These are phyloP conservation scores for Eremobia ochroleuca DNA, from an alignment of 2,888 invertebrate genomes.

Conservation along the genomic window DNA sequence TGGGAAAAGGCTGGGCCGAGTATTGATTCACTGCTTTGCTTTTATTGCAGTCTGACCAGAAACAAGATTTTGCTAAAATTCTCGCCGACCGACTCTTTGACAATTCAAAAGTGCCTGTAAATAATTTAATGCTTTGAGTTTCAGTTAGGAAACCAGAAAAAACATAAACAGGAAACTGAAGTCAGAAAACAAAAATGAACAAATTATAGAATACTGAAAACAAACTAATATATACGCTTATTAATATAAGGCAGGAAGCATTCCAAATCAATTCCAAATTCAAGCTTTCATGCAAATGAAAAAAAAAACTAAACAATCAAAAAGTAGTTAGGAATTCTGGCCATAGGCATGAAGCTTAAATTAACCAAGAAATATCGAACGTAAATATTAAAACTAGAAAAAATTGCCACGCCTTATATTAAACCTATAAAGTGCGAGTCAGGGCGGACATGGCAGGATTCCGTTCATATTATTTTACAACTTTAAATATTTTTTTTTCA, in stretches of 20 bases:
- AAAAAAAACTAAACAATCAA: background rate
- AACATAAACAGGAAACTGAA: background rate
- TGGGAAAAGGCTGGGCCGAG: background rate
- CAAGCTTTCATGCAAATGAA: background rate
- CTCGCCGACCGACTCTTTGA: background rate
- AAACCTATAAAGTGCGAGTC: conserved; percentile 29
- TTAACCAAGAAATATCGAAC: conserved; percentile 28
- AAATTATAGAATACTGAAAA: background rate
- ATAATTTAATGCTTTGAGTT: background rate
- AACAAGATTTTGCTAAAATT: background rate
- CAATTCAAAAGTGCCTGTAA: background rate
- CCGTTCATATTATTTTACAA: conserved; percentile 15
- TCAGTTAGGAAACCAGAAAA: background rate
- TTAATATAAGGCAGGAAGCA: background rate
- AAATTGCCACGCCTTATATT: conserved; percentile 37
- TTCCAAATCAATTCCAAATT: background rate
- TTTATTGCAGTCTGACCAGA: background rate
- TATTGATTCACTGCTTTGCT: background rate
- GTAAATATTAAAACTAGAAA: conserved; percentile 36
- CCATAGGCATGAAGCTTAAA: conserved; percentile 18
- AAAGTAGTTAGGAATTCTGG: background rate
- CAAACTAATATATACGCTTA: background rate
- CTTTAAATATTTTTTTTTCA: no score
- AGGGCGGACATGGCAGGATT: conserved; percentile 5
- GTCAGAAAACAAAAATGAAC: background rate